Evolutionary conservation across 2,797 vertebrate species (phyloP), one percentile per base, ranked within the genome.

Genomic region (Geotrypetes seraphini): DNA sequence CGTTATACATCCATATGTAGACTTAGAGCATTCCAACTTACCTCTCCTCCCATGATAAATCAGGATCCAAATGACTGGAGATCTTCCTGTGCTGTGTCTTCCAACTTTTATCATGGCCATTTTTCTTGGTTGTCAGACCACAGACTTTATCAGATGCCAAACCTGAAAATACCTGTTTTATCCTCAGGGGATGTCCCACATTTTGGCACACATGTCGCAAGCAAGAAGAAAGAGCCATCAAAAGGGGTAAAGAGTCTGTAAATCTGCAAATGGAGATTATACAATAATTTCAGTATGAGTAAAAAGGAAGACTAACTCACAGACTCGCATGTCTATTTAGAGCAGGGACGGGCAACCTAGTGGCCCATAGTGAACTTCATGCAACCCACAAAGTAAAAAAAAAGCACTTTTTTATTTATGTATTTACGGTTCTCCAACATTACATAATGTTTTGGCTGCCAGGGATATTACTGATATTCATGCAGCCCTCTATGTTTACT

Each of bases 1-100:
- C 9, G 29, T 5, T 1, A 3, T 10, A 17, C n/a, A 8, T 15
- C 17, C 6, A 8, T n/a, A 10, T n/a, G 4, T 4, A 25, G 7
- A 2, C 1, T 5, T 33, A 20, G 2, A 10, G 2, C 30, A 25
- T 9, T 13, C 6, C 3, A 12, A 13, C 25, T 0, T 63, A 71
- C 60, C 62, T 71, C 26, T 72, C 57, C 22, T 72, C 49, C 59
- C 60, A 75, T 18, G 30, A 63, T 14, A n/a, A 27, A 43, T 23
- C 11, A 8, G 24, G 22, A 15, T 18, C 16, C 3, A 10, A 28
- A 27, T 36, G 16, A 17, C 12, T 4, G 25, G 19, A 21, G 10
- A 7, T 36, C 6, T 20, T 13, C n/a, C n/a, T n/a, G n/a, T n/a
- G n/a, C 47, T 28, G 36, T 16, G 31, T 40, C 6, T 5, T 1